These are phyloP conservation scores for Eupeodes corollae DNA, from an alignment of 1,140 invertebrate genomes.

Conservation along the genomic window DNA sequence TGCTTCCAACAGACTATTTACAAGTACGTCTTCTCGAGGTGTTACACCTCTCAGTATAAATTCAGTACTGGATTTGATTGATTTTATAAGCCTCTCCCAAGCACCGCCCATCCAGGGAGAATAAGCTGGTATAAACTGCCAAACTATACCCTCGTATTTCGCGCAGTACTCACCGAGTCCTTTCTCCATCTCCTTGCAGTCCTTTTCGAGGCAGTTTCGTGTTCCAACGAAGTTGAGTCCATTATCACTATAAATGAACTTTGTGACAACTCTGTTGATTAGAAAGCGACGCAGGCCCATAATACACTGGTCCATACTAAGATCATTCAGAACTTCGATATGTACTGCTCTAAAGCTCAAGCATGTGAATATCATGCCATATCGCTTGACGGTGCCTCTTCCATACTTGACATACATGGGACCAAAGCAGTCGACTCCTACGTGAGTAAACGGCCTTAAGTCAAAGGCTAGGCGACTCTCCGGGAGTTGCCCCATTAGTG, in stretches of 20 bases:
- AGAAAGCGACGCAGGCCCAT: too few relatives aligned
- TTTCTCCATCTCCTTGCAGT: constrained; percentile 7
- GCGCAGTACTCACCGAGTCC: background rate
- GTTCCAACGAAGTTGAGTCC: constrained; percentile 25
- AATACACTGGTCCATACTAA: constrained; percentile 14
- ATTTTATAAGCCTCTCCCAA: too few relatives aligned
- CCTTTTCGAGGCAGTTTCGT: constrained; percentile 10
- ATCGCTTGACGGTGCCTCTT: constrained; percentile 22
- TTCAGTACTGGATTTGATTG: too few relatives aligned
- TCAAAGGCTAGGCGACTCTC: constrained; percentile 9
- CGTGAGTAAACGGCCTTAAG: constrained; percentile 7
- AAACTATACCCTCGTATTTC: too few relatives aligned
- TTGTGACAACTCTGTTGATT: constrained; percentile 6
- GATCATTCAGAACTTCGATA: constrained; percentile 13
- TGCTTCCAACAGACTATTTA: constrained; percentile 6
- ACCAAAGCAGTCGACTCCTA: constrained; percentile 21
- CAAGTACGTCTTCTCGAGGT: constrained; percentile 6
- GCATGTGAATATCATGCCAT: too few relatives aligned
- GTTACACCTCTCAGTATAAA: too few relatives aligned
- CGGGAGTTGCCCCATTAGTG: constrained; percentile 10
- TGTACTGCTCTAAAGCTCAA: constrained; percentile 15
- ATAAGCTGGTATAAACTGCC: too few relatives aligned
- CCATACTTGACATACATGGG: constrained; percentile 18
- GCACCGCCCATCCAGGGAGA: too few relatives aligned
- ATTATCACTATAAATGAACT: constrained; percentile 17